Percentiles rank a stretch among this genome's conserved stretches.
Evolutionary conservation across 2,888 invertebrate genomes (phyloP).

Genomic region (Muscina levida): DNA sequence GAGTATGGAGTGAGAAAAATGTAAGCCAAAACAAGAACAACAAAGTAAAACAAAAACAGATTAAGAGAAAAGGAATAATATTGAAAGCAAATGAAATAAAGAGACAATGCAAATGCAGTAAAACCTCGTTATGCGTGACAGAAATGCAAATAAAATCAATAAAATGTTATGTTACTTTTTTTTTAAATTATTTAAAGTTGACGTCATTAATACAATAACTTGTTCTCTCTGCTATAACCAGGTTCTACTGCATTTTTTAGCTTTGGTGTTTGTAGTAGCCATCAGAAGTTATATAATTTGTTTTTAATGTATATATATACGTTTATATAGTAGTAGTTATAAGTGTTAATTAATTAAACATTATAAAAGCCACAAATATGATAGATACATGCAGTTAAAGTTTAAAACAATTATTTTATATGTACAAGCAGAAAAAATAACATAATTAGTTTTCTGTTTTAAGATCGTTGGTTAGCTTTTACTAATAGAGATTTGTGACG

Average conservation of each 20-base stretch:
- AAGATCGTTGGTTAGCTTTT: neutral
- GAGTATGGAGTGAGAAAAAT: too few relatives aligned
- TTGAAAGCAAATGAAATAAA: too few relatives aligned
- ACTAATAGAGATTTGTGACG: neutral
- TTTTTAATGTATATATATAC: constrained; percentile 21
- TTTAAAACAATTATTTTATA: neutral
- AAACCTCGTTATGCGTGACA: constrained; percentile 4
- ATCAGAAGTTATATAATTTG: too few relatives aligned
- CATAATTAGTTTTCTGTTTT: too few relatives aligned
- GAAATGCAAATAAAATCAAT: neutral
- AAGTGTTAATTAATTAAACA: neutral
- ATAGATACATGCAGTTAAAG: constrained; percentile 33
- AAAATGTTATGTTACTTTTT: neutral
- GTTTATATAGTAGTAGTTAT: constrained; percentile 1
- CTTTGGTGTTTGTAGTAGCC: constrained; percentile 15
- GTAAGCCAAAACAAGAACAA: too few relatives aligned
- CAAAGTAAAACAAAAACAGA: too few relatives aligned
- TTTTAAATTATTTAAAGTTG: too few relatives aligned
- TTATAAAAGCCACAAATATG: constrained; percentile 11
- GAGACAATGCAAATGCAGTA: constrained; percentile 29
- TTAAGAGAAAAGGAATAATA: too few relatives aligned
- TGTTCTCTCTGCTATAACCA: constrained; percentile 22
- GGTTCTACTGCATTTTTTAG: constrained; percentile 30
- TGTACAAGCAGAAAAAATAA: too few relatives aligned
- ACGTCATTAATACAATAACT: too few relatives aligned